phyloP scores from a whole-genome alignment of 2,888 invertebrate genomes.

The Scaptomyza tumidula region DNA sequence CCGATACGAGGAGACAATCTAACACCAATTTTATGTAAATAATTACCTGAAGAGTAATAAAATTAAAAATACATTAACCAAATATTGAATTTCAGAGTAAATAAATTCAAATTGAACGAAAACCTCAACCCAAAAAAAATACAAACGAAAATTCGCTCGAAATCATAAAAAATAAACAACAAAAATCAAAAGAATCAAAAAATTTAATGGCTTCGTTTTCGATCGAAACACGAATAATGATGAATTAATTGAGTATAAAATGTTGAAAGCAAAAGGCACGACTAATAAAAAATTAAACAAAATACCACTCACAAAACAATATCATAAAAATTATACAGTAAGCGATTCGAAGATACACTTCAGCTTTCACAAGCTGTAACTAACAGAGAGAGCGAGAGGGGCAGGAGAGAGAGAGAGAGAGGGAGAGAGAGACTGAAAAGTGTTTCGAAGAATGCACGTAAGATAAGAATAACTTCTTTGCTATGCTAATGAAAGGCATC shows the following conservation, averaged over 20 bases:
- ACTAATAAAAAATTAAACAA: conserved; percentile 50
- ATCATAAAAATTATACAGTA: conserved; percentile 82
- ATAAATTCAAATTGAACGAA: conserved; percentile 73
- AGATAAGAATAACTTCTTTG: conserved; percentile 64
- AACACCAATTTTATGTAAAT: conserved; percentile 51
- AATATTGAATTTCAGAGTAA: conserved; percentile 82
- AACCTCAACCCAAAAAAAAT: conserved; percentile 20
- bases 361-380: conserved; percentile 42
- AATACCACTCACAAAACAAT: conserved; percentile 57
- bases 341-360: conserved; percentile 40
- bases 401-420: conserved; percentile 7
- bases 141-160: conserved; percentile 70
- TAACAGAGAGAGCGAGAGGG: conserved; percentile 11
- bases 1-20: conserved; percentile 35
- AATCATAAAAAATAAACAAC: conserved; percentile 68
- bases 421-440: conserved; percentile 14
- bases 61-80: conserved; percentile 75
- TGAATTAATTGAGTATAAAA: conserved; percentile 81
- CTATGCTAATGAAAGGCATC: conserved; percentile 69
- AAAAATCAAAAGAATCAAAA: conserved; percentile 22
- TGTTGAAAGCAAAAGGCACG: conserved; percentile 56
- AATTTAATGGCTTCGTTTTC: conserved; percentile 65
- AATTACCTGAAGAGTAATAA: conserved; percentile 58
- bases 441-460: conserved; percentile 61
- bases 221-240: conserved; percentile 73